Percentiles rank a stretch among this genome's conserved stretches.
phyloP scores from a whole-genome alignment of 2,888 invertebrate genomes.

The Lepidocyrtoides sp. region DNA sequence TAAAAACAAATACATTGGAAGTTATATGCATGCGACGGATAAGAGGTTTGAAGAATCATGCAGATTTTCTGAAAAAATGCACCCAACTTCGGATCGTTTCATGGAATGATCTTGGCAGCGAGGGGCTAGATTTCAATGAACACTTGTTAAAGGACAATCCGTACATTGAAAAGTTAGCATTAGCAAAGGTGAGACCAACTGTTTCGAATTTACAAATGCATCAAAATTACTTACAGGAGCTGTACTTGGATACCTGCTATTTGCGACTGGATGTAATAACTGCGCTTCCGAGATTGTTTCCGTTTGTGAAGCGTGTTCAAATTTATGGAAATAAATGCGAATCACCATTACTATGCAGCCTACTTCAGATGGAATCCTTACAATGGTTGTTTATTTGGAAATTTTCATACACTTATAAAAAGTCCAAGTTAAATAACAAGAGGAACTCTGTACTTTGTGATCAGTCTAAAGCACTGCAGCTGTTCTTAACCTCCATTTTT shows the following conservation, averaged over 20 bases:
- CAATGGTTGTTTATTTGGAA: slow-evolving; percentile 57
- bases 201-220: neutral
- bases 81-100: neutral
- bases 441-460: neutral
- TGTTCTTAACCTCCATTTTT: neutral
- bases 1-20: neutral
- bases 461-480: neutral
- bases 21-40: slow-evolving; percentile 26
- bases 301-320: slow-evolving; percentile 31
- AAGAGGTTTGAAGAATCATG: slow-evolving; percentile 23
- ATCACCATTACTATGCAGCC: neutral
- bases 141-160: neutral
- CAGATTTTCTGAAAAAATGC: slow-evolving; percentile 16
- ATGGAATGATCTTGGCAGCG: slow-evolving; percentile 17
- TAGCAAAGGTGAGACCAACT: neutral
- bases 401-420: neutral
- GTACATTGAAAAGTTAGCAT: neutral
- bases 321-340: neutral
- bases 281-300: slow-evolving; percentile 40
- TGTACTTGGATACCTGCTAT: slow-evolving; percentile 58
- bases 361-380: slow-evolving; percentile 29
- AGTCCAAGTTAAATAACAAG: neutral
- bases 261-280: neutral
- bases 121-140: slow-evolving; percentile 2
- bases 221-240: slow-evolving; percentile 16